phyloP scores from a whole-genome alignment of 2,113 vertebrate genomes.

The Falcunculus frontatus region DNA sequence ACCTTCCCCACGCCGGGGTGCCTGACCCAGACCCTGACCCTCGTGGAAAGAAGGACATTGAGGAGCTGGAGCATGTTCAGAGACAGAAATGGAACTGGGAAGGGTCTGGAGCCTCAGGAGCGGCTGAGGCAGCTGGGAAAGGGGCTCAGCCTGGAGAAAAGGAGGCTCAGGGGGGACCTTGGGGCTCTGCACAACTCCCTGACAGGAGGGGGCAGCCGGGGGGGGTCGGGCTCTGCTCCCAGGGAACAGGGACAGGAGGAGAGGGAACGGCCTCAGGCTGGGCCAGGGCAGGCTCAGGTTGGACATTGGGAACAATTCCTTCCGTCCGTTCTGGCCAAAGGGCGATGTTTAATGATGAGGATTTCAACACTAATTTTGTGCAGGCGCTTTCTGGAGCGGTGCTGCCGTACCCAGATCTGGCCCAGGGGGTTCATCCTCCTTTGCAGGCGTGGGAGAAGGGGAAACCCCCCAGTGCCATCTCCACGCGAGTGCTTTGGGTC shows the following conservation, averaged over 20 bases:
- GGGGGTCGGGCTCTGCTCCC: background rate
- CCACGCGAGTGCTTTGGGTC: rapidly evolving
- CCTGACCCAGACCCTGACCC: background rate
- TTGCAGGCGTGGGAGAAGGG: rapidly evolving
- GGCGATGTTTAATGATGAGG: no score
- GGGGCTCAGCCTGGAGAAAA: background rate
- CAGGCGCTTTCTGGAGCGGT: background rate
- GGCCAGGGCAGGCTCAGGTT: background rate
- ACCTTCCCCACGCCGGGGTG: rapidly evolving
- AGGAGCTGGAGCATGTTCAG: background rate
- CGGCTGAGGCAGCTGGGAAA: background rate
- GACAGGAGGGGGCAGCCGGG: background rate
- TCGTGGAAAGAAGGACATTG: background rate
- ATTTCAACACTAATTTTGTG: background rate
- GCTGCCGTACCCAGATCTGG: background rate
- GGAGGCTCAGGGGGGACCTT: background rate
- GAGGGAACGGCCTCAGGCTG: background rate
- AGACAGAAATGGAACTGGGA: background rate
- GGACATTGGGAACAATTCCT: background rate
- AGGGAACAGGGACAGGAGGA: background rate
- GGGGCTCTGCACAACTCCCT: background rate
- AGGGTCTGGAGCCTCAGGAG: background rate
- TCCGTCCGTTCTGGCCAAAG: rapidly evolving
- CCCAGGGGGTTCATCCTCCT: background rate
- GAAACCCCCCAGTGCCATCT: background rate